A percentile compares a stretch with the other conserved stretches of the same genome.
phyloP scores from a whole-genome alignment of 2,888 invertebrate genomes.

The Himalopsyche kuldschensis region DNA sequence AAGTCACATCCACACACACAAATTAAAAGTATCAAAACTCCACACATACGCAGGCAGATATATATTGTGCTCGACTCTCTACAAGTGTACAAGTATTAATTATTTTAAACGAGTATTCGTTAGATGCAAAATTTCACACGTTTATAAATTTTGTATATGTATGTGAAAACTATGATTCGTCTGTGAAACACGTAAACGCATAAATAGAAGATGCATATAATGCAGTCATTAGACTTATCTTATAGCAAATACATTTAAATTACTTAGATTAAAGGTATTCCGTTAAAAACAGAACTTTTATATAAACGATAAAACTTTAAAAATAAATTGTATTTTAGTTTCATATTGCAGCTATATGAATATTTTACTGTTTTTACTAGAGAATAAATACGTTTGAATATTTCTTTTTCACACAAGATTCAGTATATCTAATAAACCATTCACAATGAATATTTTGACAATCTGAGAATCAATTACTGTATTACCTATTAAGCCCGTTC shows the following conservation, averaged over 20 bases:
- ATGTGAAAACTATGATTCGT: neutral
- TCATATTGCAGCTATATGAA: no score
- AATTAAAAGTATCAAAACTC: neutral
- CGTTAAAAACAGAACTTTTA: no score
- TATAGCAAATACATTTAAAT: neutral
- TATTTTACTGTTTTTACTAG: no score
- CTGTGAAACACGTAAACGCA: neutral
- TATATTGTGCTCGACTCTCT: neutral
- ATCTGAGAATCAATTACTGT: no score
- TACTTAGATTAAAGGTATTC: no score
- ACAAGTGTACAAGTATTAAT: neutral
- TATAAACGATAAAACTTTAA: no score
- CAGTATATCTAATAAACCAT: no score
- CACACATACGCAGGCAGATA: neutral
- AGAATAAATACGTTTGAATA: no score
- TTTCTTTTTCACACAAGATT: no score
- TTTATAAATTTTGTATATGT: neutral
- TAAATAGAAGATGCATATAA: neutral
- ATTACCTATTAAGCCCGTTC: no score
- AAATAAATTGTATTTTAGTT: no score
- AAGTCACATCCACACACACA: constrained; percentile 15
- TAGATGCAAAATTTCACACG: neutral
- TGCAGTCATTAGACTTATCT: neutral
- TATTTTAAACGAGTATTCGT: neutral
- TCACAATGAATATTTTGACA: no score